phyloP scores from a whole-genome alignment of 2,797 vertebrate species.

The Melanogrammus aeglefinus region DNA sequence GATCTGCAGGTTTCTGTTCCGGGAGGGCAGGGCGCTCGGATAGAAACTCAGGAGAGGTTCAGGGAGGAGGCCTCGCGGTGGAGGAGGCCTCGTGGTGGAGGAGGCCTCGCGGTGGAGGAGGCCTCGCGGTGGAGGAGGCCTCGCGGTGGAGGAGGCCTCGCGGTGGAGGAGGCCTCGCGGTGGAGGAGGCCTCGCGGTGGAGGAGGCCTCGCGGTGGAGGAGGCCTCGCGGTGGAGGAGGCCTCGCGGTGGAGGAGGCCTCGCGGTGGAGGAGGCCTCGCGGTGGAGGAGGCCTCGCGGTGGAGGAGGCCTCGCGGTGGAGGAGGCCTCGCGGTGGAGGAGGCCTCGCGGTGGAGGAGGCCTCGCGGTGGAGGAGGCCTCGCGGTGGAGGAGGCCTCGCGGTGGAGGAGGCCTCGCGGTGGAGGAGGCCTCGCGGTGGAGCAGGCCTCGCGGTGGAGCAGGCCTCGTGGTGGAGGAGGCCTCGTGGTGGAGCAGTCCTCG shows the following conservation, averaged over 20 bases:
- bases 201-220: background rate
- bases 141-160: background rate
- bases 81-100: background rate
- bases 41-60: constrained; percentile 17
- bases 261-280: no score
- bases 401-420: background rate
- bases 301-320: background rate
- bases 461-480: background rate
- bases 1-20: constrained; percentile 35
- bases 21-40: background rate
- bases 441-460: background rate
- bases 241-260: no score
- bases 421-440: background rate
- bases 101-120: background rate
- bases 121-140: background rate
- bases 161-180: background rate
- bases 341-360: constrained; percentile 6
- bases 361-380: no score
- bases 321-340: background rate
- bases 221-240: background rate
- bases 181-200: background rate
- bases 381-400: no score
- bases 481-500: no score
- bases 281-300: no score
- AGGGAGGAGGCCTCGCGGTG: constrained; percentile 8